Base-by-base conservation (phyloP, 2,888 invertebrate genomes). In the Drosophila neutralis region DNA sequence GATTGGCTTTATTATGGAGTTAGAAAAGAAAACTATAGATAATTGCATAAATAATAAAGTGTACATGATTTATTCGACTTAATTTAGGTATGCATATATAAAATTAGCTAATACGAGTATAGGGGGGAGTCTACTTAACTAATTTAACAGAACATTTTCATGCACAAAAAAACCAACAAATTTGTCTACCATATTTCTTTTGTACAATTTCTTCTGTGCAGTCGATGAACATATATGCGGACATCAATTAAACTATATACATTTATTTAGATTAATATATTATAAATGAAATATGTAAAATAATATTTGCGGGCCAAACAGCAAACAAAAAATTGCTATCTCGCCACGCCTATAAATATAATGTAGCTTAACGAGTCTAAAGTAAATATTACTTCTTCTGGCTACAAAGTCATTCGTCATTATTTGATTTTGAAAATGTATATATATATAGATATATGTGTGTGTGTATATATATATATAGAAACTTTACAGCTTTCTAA, bases 341-440 rank as follows among this genome's bases (percentile, higher is more conserved):
- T 10, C 13, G 70, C 57, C 58, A 53, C 62, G 59, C 36, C 65
- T 72, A 62, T 35, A 56, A 45, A 52, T 69, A 38, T 15, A 79
- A 52, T 45, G 54, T 24, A 58, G 64, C 31, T 45, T 24, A 48
- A 56, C 8, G 33, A 40, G 54, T 67, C 60, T 69, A 66, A 87
- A 90, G 86, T 90, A 90, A 87, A 88, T 87, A 87, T 90, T 90
- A 87, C 87, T 90, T 88, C 74, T 75, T 63, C 61, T 62, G 56
- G 49, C 56, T 69, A 78, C 53, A 78, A 79, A 89, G 87, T 87
- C 87, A 73, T 72, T 72, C 61, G 65, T 76, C 63, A 51, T 75
- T 51, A 68, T 29, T 21, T 18, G 49, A 54, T 71, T 62, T 29
- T 69, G 31, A 59, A 45, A 48, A 53, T 69, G 36, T 29, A 29